Conservation (phyloP, 2,113 vertebrate genomes). For the Prietella phreatophila region DNA sequence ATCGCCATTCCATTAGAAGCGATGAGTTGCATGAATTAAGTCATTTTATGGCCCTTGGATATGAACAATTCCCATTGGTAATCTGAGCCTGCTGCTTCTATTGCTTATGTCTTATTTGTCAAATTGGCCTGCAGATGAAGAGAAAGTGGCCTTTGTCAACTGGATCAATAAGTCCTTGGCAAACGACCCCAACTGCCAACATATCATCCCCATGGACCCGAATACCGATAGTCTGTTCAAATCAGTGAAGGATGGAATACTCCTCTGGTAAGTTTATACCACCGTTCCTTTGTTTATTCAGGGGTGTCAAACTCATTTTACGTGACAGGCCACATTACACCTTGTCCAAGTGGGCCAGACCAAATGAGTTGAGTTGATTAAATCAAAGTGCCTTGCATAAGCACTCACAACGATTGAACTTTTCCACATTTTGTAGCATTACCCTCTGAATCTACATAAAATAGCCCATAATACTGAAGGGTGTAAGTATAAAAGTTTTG, state of each 20-base stretch:
- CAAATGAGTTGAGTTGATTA: background rate
- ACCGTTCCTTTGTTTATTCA: background rate
- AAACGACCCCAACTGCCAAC: constrained; percentile 86
- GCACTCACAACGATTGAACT: background rate
- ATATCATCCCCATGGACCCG: constrained; percentile 90
- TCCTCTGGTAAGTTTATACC: constrained; percentile 81
- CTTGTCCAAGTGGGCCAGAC: background rate
- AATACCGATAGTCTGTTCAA: constrained; percentile 83
- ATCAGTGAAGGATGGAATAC: constrained; percentile 89
- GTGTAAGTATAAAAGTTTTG: background rate
- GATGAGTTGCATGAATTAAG: constrained; percentile 17
- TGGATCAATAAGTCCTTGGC: constrained; percentile 96
- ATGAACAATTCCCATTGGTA: constrained; percentile 1
- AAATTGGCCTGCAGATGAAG: constrained; percentile 80
- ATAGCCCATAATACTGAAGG: background rate
- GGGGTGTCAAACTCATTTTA: background rate
- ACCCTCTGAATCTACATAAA: background rate
- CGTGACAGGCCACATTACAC: background rate
- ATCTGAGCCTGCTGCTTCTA: constrained; percentile 14
- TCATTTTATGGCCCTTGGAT: constrained; percentile 24
- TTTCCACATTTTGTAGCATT: background rate
- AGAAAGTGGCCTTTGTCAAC: constrained; percentile 96
- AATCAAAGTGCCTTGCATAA: background rate
- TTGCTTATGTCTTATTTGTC: constrained; percentile 33
- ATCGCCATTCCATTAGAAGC: background rate